Evolutionary conservation across 2,797 vertebrate species (phyloP).

Genomic region (Coluber constrictor): DNA sequence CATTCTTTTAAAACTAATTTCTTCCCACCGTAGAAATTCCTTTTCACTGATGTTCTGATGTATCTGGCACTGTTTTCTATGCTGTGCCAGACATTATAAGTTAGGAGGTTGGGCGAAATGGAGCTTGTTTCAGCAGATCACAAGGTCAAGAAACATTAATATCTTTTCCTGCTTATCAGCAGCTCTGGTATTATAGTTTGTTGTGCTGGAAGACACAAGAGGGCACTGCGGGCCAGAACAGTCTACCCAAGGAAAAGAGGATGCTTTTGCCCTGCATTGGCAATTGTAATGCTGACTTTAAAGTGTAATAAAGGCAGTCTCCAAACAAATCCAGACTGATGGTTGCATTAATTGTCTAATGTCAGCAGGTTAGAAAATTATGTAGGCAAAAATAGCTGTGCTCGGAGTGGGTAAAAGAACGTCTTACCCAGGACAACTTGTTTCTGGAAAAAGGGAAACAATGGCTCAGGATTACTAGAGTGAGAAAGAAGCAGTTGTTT

Average conservation of each 20-base stretch:
- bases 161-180: neutral
- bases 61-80: neutral
- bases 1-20: neutral
- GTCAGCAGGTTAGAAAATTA: conserved; percentile 13
- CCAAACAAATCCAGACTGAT: neutral
- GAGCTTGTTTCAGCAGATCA: neutral
- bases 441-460: neutral
- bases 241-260: neutral
- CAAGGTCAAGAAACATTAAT: conserved; percentile 3
- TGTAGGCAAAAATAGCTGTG: neutral
- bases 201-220: conserved; percentile 19
- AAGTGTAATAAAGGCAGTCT: neutral
- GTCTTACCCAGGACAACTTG: neutral
- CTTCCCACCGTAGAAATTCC: neutral
- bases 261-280: neutral
- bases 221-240: conserved; percentile 23
- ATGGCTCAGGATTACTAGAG: neutral
- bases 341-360: conserved; percentile 13
- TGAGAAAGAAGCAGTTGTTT: neutral
- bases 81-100: neutral
- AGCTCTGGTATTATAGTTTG: neutral
- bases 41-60: neutral
- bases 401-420: neutral
- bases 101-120: neutral
- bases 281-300: neutral